Percentiles rank a stretch among this genome's conserved stretches.
Conservation (phyloP, 2,113 vertebrate genomes). For the Serilophus lunatus region DNA sequence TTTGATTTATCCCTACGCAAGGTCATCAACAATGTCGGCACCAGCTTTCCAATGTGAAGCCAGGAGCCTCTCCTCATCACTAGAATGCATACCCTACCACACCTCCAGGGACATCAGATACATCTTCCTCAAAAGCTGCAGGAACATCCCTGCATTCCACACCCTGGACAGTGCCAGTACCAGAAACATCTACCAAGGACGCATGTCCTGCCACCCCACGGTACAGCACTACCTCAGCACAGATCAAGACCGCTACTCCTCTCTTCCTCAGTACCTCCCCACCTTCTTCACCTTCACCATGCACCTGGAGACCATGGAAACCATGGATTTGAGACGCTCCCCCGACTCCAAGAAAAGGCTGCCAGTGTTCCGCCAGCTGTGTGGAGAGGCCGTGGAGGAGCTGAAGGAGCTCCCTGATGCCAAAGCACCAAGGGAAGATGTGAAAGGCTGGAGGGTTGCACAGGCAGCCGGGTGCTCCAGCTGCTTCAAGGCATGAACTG, state of each 20-base stretch:
- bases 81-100: fast-evolving
- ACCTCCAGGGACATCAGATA: constrained; percentile 21
- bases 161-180: fast-evolving
- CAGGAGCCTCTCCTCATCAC: background rate
- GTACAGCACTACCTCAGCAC: background rate
- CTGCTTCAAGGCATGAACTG: background rate
- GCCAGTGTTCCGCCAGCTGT: constrained; percentile 31
- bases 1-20: background rate
- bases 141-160: background rate
- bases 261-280: background rate
- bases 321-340: background rate
- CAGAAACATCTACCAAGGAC: background rate
- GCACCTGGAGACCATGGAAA: background rate
- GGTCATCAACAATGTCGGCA: background rate
- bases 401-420: background rate
- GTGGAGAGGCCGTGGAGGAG: background rate
- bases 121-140: constrained; percentile 32
- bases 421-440: background rate
- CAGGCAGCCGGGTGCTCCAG: background rate
- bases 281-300: background rate
- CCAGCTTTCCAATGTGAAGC: background rate
- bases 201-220: background rate
- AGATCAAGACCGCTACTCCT: background rate
- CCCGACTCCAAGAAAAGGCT: background rate
- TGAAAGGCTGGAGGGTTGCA: background rate